phyloP scores from a whole-genome alignment of 2,888 invertebrate species.

The Cryptocephalus primarius region DNA sequence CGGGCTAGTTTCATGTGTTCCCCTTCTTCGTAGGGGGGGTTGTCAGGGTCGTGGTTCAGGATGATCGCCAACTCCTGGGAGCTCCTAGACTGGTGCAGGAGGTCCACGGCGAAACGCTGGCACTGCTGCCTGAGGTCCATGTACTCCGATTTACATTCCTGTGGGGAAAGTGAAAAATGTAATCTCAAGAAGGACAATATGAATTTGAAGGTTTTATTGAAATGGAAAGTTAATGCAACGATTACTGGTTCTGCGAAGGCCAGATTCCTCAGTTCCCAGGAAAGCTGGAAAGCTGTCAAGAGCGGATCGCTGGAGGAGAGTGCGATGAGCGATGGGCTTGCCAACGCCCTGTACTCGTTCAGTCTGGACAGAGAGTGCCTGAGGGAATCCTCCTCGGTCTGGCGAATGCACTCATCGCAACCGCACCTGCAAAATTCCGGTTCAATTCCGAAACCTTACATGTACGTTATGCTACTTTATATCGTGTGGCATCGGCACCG shows the following conservation, averaged over 20 bases:
- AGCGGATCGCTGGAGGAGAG: constrained; percentile 88
- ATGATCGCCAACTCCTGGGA: constrained; percentile 89
- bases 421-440: constrained; percentile 52
- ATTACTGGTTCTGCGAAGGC: constrained; percentile 73
- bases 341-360: constrained; percentile 84
- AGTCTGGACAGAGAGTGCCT: constrained; percentile 80
- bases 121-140: constrained; percentile 72
- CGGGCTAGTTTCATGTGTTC: constrained; percentile 78
- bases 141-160: constrained; percentile 88
- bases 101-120: constrained; percentile 83
- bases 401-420: constrained; percentile 76
- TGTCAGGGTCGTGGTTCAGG: constrained; percentile 80
- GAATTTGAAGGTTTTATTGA: too few species aligned
- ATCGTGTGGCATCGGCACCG: constrained; percentile 82
- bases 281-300: constrained; percentile 86
- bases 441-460: background rate
- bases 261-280: constrained; percentile 85
- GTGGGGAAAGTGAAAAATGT: background rate
- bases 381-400: constrained; percentile 63
- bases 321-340: constrained; percentile 89
- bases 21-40: constrained; percentile 58
- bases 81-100: constrained; percentile 83
- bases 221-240: background rate
- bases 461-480: constrained; percentile 44
- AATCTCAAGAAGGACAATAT: background rate